Conservation (phyloP, 2,113 vertebrate species). For the Desmodus rotundus region DNA sequence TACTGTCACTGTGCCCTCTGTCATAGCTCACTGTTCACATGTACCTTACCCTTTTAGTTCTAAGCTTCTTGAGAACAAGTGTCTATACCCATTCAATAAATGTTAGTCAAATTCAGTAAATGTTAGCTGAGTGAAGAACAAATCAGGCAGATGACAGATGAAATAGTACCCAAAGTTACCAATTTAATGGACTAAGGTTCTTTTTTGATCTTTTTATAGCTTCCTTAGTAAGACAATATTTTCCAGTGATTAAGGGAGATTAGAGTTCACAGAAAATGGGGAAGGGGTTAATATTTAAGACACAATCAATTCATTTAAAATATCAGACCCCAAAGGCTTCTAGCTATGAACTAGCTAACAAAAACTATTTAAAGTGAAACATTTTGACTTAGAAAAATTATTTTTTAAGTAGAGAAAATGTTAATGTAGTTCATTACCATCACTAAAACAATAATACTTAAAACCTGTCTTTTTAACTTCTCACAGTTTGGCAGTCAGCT, state of each 20-base stretch:
- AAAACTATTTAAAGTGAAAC: conserved; percentile 1
- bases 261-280: not conserved
- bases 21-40: not conserved
- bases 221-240: conserved; percentile 23
- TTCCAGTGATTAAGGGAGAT: not conserved
- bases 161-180: not conserved
- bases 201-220: conserved; percentile 13
- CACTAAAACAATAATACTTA: conserved; percentile 43
- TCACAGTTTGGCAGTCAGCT: conserved; percentile 45
- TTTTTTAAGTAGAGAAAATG: conserved; percentile 40
- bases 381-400: conserved; percentile 19
- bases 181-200: not conserved
- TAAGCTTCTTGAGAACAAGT: not conserved
- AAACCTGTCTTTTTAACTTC: conserved; percentile 43
- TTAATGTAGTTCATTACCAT: conserved; percentile 42
- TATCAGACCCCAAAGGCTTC: not conserved
- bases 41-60: not conserved
- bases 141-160: not conserved
- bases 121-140: not conserved
- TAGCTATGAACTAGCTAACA: not conserved
- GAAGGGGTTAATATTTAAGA: not conserved
- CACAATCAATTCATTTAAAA: conserved; percentile 5
- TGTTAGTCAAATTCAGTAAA: not conserved
- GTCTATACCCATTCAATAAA: not conserved
- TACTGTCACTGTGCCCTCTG: not conserved